Conservation (phyloP, 2,888 invertebrate genomes). For the Nomada lathburiana region DNA sequence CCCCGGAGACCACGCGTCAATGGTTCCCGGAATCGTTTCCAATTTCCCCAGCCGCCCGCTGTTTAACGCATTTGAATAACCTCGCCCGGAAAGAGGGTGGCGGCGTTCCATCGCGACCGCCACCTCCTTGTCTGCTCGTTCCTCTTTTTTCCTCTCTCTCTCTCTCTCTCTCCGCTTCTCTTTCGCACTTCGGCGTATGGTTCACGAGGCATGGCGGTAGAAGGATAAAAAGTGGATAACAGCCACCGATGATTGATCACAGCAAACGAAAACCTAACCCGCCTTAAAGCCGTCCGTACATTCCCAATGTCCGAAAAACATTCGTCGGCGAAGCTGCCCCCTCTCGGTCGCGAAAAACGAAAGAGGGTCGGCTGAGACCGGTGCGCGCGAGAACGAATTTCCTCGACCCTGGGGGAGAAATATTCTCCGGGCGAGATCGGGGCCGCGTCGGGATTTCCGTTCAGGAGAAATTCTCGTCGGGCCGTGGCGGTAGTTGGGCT, state of each 20-base stretch:
- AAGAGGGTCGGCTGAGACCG: conserved; percentile 28
- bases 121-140: conserved; percentile 22
- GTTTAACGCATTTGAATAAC: conserved; percentile 69
- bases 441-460: conserved; percentile 32
- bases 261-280: conserved; percentile 52
- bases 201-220: conserved; percentile 84
- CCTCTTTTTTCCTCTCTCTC: not conserved
- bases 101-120: not conserved
- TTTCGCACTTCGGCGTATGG: conserved; percentile 73
- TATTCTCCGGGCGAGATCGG: conserved; percentile 36
- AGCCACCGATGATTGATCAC: conserved; percentile 72
- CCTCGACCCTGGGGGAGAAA: not conserved
- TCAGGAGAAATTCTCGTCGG: conserved; percentile 19
- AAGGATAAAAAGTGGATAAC: conserved; percentile 64
- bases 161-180: conserved; percentile 12
- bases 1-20: conserved; percentile 50
- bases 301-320: conserved; percentile 81
- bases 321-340: conserved; percentile 66
- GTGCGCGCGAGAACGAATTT: conserved; percentile 36
- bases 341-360: conserved; percentile 47
- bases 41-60: conserved; percentile 59
- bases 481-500: conserved; percentile 6
- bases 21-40: conserved; percentile 53
- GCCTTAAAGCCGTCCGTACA: conserved; percentile 56
- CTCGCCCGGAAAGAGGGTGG: conserved; percentile 10